phyloP scores from a whole-genome alignment of 2,113 vertebrate genomes.

The Andinoacara biseriatus region DNA sequence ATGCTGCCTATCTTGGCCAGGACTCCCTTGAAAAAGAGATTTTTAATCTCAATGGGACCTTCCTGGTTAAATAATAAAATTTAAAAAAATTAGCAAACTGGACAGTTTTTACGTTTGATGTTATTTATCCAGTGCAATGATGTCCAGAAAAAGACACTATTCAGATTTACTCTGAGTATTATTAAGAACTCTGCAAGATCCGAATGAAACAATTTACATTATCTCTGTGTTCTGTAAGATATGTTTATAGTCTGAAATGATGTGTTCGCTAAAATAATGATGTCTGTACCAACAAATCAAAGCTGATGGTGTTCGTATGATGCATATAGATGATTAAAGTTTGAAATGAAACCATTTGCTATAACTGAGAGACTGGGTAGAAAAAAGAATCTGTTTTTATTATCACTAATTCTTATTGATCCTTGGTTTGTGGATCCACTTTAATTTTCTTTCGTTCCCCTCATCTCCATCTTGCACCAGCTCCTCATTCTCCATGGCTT shows the following conservation, averaged over 20 bases:
- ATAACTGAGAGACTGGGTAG: not conserved
- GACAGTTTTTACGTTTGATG: not conserved
- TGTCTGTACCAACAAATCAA: not conserved
- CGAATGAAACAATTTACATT: not conserved
- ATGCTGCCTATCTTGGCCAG: no score
- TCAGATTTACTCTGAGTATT: not conserved
- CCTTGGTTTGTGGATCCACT: not conserved
- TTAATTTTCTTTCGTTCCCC: not conserved
- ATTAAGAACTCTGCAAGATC: not conserved
- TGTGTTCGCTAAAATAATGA: not conserved
- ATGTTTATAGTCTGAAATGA: not conserved
- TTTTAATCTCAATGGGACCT: no score
- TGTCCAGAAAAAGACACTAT: not conserved
- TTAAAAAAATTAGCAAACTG: not conserved
- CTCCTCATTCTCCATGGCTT: not conserved
- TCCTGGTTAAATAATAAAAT: no score
- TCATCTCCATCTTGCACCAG: not conserved
- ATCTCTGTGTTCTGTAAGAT: not conserved
- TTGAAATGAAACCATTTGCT: not conserved
- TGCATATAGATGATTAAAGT: conserved; percentile 15
- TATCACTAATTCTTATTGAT: conserved; percentile 4
- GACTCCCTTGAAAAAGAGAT: no score
- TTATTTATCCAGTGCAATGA: not conserved
- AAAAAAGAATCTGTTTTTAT: not conserved
- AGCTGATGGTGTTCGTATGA: not conserved